Evolutionary conservation across 2,113 vertebrate genomes (phyloP).

Genomic region (Oceanites oceanicus): DNA sequence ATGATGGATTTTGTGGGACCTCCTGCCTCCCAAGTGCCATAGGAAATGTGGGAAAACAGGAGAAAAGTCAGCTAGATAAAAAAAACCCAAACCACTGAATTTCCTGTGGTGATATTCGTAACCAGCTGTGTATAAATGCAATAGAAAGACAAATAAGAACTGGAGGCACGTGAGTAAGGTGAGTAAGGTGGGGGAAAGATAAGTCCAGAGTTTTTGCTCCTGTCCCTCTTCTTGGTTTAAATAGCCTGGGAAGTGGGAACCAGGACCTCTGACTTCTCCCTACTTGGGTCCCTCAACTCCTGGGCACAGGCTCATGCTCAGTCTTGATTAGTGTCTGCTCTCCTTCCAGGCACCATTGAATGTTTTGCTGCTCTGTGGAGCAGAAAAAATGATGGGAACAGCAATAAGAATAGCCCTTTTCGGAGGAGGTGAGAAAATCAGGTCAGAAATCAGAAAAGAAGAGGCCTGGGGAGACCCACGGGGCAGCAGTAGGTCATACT

Average conservation of each 20-base stretch:
- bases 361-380: neutral
- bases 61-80: neutral
- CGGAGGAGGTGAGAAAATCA: neutral
- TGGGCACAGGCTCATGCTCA: neutral
- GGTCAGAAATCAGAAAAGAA: neutral
- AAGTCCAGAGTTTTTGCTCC: neutral
- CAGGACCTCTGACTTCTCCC: neutral
- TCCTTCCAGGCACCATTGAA: neutral
- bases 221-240: neutral
- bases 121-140: neutral
- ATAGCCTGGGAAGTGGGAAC: neutral
- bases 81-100: neutral
- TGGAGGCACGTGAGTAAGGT: neutral
- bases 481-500: neutral
- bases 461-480: neutral
- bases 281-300: fast-evolving
- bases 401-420: neutral
- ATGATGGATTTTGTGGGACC: neutral
- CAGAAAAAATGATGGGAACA: neutral
- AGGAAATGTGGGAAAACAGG: neutral
- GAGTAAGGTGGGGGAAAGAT: neutral
- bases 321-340: neutral
- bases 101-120: neutral
- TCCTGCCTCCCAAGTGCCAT: neutral
- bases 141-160: neutral